Evolutionary conservation across 2,797 vertebrate species (phyloP), one percentile per base, ranked within the genome.

Genomic region (Sebastolobus alascanus): DNA sequence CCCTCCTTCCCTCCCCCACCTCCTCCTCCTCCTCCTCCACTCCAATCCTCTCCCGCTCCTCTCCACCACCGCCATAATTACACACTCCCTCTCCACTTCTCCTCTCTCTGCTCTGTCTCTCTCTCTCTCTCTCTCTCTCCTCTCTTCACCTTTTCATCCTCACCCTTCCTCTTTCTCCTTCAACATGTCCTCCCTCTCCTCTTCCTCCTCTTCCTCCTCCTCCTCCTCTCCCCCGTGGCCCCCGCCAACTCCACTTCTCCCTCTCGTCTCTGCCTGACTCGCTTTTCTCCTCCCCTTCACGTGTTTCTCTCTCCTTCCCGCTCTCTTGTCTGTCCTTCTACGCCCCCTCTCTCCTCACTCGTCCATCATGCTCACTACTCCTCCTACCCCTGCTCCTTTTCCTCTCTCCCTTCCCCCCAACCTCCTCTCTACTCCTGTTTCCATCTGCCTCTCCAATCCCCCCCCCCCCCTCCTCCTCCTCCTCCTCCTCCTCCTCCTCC

Each of bases 21-120:
- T 79, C 74, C 83, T 79, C 81, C 82, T 33, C 55, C 35, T 13
- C 68, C 40, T 56, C 63, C 77, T 56, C 38, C 69, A 69, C 81
- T 84, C 79, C 76, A 55, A 88, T 83, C 80, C 80, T 81, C 89
- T 84, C 72, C 84, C 73, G 25, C 87, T 92, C 84, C 88, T 84
- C 87, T 89, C 75, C 67, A 69, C 75, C 87, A 72, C 81, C 79
- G 68, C 75, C 61, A 84, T 92, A 92, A 93, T 94, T 92, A 92
- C 86, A 90, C 61, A 79, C 89, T 90, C 80, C 65, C 87, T 87
- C 66, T 79, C 84, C 72, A 84, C 82, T 82, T 87, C 77, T 84
- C 81, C 77, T 79, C 75, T 85, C 29, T 58, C 77, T 79, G 1
- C 56, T 82, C 33, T 75, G 18, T 70, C 64, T 80, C 50, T 73